Evolutionary conservation across 2,888 invertebrate genomes (phyloP).

Genomic region (Diplolepis rosae): DNA sequence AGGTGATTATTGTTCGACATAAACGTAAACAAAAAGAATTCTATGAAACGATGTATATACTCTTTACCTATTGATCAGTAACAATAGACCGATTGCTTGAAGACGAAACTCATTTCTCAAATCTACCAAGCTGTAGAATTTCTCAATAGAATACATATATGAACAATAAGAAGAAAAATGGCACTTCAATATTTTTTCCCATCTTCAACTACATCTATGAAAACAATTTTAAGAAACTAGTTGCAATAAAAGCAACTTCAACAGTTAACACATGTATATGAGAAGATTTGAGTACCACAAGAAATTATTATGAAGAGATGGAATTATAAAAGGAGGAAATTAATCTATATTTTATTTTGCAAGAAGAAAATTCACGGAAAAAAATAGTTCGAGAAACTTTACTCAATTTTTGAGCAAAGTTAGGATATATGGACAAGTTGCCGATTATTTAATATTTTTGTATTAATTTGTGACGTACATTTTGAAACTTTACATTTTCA

Average conservation of each 20-base stretch:
- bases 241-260: not conserved
- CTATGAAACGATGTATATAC: not conserved
- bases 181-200: not conserved
- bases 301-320: slow-evolving; percentile 20
- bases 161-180: slow-evolving; percentile 4
- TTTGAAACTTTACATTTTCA: too few relatives aligned
- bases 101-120: slow-evolving; percentile 15
- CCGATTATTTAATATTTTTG: too few relatives aligned
- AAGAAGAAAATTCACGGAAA: slow-evolving; percentile 16
- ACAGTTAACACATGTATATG: slow-evolving; percentile 12
- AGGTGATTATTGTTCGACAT: not conserved
- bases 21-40: slow-evolving; percentile 28
- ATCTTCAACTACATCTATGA: not conserved
- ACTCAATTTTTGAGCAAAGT: too few relatives aligned
- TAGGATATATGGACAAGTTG: too few relatives aligned
- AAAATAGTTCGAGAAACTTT: too few relatives aligned
- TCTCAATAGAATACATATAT: not conserved
- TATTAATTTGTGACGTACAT: too few relatives aligned
- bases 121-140: slow-evolving; percentile 11
- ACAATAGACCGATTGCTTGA: not conserved
- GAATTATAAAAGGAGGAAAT: slow-evolving; percentile 15
- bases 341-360: slow-evolving; percentile 23
- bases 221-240: not conserved
- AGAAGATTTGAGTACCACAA: not conserved
- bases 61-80: slow-evolving; percentile 9